Evolutionary conservation across 2,888 invertebrate genomes (phyloP), one percentile per base, ranked within the genome.

Genomic region (Papilio demoleus): DNA sequence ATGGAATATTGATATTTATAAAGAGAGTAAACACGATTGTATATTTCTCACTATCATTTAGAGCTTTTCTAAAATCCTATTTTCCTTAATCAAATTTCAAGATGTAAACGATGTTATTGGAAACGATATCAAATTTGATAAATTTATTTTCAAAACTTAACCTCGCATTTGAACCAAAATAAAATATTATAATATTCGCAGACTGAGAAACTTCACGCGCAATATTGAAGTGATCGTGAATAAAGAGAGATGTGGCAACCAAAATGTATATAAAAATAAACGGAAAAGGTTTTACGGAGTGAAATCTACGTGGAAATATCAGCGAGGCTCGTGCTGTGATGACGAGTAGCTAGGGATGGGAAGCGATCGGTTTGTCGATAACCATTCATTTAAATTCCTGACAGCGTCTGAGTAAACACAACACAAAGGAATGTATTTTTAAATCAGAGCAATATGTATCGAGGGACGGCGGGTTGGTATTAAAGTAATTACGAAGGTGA

Each of bases 301-400:
- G 85, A 91, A 92, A 91, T 91, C 90, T 90, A 90, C 90, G 90
- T 90, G 89, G 88, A 91, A 90, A 92, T 90, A 91, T 91, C 92
- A 90, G 87, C 88, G 87, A 83, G 83, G 84, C 87, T 85, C 85
- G 84, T 84, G 82, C 88, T 85, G 85, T 89, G 91, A 91, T 91
- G 91, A 91, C 88, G 88, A 89, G 88, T 84, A 77, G 82, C 79
- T 86, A 90, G 89, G 74, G 90, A 76, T 78, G 89, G 67, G 72
- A 70, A 27, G 22, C 27, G 22, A 69, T 71, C 70, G 72, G 74
- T 65, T 53, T 79, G 78, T 83, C 82, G 81, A 84, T 78, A 74
- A 50, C 31, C 38, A 65, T 59, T 68, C 31, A 69, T 65, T 68
- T 53, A 60, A 66, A 67, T 56, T 58, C 56, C 11, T 17, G 64